Conservation (phyloP, 2,113 vertebrate species). For the Rana temporaria region DNA sequence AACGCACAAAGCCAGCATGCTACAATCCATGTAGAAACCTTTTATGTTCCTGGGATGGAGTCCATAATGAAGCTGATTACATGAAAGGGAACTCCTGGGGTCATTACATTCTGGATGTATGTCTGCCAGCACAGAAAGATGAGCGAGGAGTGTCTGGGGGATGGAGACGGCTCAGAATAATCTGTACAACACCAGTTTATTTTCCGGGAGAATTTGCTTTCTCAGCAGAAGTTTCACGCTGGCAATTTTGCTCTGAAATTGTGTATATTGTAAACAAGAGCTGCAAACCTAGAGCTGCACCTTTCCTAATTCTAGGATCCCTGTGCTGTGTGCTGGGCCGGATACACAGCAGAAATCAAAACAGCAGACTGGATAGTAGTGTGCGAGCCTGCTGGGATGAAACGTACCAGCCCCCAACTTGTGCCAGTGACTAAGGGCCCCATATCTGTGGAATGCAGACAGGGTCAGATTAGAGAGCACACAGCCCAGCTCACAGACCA, state of each 20-base stretch:
- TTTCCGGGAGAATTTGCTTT: not conserved
- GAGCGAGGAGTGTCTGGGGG: not conserved
- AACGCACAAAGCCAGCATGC: no score
- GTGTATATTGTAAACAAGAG: not conserved
- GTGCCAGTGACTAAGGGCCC: constrained; percentile 41
- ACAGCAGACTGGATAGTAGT: not conserved
- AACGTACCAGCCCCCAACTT: constrained; percentile 28
- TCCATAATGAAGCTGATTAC: no score
- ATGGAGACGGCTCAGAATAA: not conserved
- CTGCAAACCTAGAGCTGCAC: not conserved
- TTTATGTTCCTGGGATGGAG: no score
- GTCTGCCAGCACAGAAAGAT: not conserved
- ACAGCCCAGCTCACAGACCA: constrained; percentile 16
- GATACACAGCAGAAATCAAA: not conserved
- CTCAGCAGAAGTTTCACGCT: not conserved
- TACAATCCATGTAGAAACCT: no score
- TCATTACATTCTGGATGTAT: not conserved
- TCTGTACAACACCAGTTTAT: not conserved
- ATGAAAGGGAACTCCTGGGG: not conserved
- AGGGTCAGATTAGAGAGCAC: constrained; percentile 13
- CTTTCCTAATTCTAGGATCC: not conserved
- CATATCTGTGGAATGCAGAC: constrained; percentile 54
- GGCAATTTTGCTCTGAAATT: not conserved
- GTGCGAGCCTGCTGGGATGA: not conserved
- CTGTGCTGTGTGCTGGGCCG: no score